Base-by-base conservation (phyloP, 2,797 vertebrate genomes). In the Hoplostethus mediterraneus region DNA sequence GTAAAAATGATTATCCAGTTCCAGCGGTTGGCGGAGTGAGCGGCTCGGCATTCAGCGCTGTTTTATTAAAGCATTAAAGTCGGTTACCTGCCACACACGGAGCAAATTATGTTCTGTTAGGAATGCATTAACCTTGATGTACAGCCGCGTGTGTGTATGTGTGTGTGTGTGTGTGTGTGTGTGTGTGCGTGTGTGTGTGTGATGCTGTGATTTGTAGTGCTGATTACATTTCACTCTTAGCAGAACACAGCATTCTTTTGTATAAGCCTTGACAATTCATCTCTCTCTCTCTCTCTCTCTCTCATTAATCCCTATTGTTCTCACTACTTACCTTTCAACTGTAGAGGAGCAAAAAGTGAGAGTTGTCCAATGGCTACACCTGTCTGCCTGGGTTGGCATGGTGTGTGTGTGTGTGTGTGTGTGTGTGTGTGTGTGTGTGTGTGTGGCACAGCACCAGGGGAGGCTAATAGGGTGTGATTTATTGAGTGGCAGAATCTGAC, bases 31-130 rank as follows among this genome's bases (percentile, higher is more conserved):
- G 82, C 77, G 53, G 80, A 83, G 79, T 83, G 74, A 88, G 86
- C 75, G 81, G 81, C 63, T 79, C 71, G 8, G 79, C 83, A 84
- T 89, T 88, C 73, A n/a, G 74, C 28, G 5, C 58, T 30, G 73
- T 80, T 85, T 86, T 90, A 90, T 87, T 86, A 87, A 90, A 89
- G 86, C 80, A 84, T 85, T 90, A 82, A 77, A 79, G 81, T 85
- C 64, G 47, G 71, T 81, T 87, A 77, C 79, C 83, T 87, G 89
- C 80, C 79, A 14, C 71, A 85, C 82, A 81, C 33, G 66, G 70
- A 87, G 81, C 80, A 88, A 87, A 90, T 87, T 62, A 79, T 79
- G 80, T 79, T 83, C 82, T 76, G 78, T 86, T 86, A 85, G 80
- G 73, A 84, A 86, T 67, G 62, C 73, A 87, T 90, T 87, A 88